Percentiles rank a stretch among this genome's conserved stretches.
These are phyloP conservation scores for Adela reaumurella DNA, from an alignment of 2,888 invertebrate genomes.

Conservation along the genomic window DNA sequence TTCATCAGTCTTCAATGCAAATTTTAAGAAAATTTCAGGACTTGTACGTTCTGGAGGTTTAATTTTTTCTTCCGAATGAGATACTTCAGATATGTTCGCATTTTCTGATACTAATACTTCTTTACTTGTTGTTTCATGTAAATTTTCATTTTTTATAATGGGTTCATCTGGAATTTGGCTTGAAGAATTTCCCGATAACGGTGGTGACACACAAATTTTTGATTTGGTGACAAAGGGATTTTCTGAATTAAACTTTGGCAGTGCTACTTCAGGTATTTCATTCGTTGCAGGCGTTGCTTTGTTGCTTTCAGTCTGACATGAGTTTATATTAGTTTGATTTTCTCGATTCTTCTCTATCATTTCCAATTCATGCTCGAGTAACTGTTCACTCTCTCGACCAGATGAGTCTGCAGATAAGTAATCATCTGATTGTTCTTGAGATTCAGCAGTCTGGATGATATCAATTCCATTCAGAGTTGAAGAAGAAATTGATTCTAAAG, in stretches of 20 bases:
- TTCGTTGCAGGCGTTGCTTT: too few relatives aligned
- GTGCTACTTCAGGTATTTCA: too few relatives aligned
- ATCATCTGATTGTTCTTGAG: neutral
- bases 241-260: too few relatives aligned
- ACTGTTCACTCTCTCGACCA: neutral
- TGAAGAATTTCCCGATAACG: slow-evolving; percentile 8
- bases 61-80: too few relatives aligned
- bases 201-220: slow-evolving; percentile 17
- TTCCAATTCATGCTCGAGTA: neutral
- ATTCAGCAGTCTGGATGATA: neutral
- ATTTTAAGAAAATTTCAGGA: too few relatives aligned
- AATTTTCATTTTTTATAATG: neutral
- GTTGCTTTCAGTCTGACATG: too few relatives aligned
- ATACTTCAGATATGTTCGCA: too few relatives aligned
- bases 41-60: too few relatives aligned
- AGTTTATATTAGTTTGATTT: too few relatives aligned
- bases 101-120: neutral
- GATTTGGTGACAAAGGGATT: slow-evolving; percentile 15
- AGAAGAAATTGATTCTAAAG: neutral
- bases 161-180: neutral
- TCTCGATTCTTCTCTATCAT: neutral
- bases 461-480: neutral
- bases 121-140: neutral
- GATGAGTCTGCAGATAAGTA: neutral
- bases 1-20: too few relatives aligned